A percentile compares a stretch with the other conserved stretches of the same genome.
phyloP scores from a whole-genome alignment of 2,113 vertebrate species.

The Pterocles gutturalis region DNA sequence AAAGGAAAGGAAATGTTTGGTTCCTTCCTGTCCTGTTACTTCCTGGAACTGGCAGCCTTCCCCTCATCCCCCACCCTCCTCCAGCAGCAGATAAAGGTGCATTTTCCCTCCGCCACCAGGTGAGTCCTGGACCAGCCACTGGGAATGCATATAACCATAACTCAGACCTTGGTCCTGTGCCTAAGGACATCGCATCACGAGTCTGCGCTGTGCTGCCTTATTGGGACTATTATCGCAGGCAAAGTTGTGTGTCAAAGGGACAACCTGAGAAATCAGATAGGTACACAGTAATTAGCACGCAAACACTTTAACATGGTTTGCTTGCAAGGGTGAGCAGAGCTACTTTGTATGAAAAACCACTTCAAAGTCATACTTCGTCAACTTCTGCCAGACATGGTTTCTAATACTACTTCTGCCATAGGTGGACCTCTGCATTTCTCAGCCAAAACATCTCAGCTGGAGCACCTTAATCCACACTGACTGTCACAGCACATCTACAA shows the following conservation, averaged over 20 bases:
- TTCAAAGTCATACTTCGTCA: neutral
- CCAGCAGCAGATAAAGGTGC: neutral
- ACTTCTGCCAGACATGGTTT: neutral
- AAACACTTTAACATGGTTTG: neutral
- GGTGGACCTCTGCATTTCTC: neutral
- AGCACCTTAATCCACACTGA: neutral
- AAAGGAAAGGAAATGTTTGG: neutral
- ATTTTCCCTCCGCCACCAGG: neutral
- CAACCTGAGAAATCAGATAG: neutral
- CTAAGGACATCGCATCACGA: neutral
- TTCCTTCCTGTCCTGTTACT: neutral
- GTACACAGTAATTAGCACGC: neutral
- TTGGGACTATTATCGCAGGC: neutral
- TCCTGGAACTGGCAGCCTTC: neutral
- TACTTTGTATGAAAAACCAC: neutral
- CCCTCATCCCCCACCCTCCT: fast-evolving
- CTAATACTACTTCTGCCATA: neutral
- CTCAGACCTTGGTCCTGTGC: fast-evolving
- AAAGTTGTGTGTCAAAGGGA: neutral
- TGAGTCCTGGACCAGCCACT: neutral
- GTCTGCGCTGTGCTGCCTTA: neutral
- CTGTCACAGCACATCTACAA: neutral
- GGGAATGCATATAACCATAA: fast-evolving
- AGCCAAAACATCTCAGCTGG: neutral
- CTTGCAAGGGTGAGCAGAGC: neutral